A percentile compares a stretch with the other conserved stretches of the same genome.
Conservation (phyloP, 2,888 invertebrate species). For the Euphydryas editha region DNA sequence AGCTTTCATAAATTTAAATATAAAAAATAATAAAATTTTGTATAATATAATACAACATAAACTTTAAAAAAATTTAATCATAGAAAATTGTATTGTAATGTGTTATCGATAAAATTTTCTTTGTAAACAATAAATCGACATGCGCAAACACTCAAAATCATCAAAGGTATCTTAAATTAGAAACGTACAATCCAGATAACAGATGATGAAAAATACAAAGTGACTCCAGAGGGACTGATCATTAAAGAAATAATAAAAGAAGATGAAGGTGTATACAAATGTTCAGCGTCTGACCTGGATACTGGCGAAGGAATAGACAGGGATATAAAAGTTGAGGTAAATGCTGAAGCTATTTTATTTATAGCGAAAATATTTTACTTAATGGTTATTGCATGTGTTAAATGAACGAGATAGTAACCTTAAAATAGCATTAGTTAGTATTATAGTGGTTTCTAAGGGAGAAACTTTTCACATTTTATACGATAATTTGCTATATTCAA, state of each 20-base stretch:
- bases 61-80: too few relatives aligned
- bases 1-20: too few relatives aligned
- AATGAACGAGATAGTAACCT: too few relatives aligned
- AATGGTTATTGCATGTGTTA: too few relatives aligned
- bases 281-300: constrained; percentile 49
- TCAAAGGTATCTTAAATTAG: neutral
- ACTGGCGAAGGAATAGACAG: constrained; percentile 51
- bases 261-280: constrained; percentile 56
- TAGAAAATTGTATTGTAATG: too few relatives aligned
- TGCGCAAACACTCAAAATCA: neutral
- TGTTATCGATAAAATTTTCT: too few relatives aligned
- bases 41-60: too few relatives aligned
- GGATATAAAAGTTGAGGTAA: constrained; percentile 53
- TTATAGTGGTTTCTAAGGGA: too few relatives aligned
- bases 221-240: constrained; percentile 53
- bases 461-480: too few relatives aligned
- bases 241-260: constrained; percentile 51
- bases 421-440: too few relatives aligned
- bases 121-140: neutral
- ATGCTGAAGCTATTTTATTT: constrained; percentile 22
- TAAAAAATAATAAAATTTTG: too few relatives aligned
- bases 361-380: neutral
- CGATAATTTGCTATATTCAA: too few relatives aligned
- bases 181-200: constrained; percentile 48
- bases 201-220: constrained; percentile 57